Base-by-base conservation (phyloP, 2,797 vertebrate genomes). In the Sciurus carolinensis region DNA sequence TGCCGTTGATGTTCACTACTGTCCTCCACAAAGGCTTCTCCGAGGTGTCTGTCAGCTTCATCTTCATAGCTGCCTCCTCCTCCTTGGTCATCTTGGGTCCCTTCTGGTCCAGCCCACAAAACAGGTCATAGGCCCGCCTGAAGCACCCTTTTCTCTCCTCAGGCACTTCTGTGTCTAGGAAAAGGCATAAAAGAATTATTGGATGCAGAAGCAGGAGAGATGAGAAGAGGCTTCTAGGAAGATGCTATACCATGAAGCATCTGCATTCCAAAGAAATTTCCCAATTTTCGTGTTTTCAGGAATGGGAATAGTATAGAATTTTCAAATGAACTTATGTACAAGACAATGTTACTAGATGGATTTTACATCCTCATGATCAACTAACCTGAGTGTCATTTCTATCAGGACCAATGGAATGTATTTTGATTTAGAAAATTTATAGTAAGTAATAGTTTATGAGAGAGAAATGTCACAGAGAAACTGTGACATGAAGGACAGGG, bases 21-120 rank as follows among this genome's bases (percentile, higher is more conserved):
- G 99, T 99, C 96, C 98, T 99, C 99, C 99, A 99, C 0, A 99
- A 96, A 0, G 99, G 99, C 5, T 71, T 87, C 97, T 99, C 99
- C 0, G 98, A 88, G 7, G 99, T 99, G 98, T 99, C 99, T 0
- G 98, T 99, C 93, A 99, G 96, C 96, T 99, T 98, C 95, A 67
- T 95, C 98, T 99, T 98, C 96, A 99, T 1, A 42, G 99, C 99
- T 0, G 95, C 99, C 95, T 99, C 98, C 92, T 99, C 99, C 84
- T 99, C 99, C 92, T 98, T 97, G n/a, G 98, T 99, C 97, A 99
- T 96, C 87, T 99, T 98, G 0, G 99, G 99, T 11, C 82, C 98
- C 7, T 98, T 98, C 67, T 99, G 95, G 1, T 99, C 99, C 87
- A 99, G 98, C 50, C 99, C 99, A 18, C 99, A 99, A 98, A 99